A percentile compares a stretch with the other conserved stretches of the same genome.
Evolutionary conservation across 2,113 vertebrate genomes (phyloP).

Genomic region (Brienomyrus brachyistius): DNA sequence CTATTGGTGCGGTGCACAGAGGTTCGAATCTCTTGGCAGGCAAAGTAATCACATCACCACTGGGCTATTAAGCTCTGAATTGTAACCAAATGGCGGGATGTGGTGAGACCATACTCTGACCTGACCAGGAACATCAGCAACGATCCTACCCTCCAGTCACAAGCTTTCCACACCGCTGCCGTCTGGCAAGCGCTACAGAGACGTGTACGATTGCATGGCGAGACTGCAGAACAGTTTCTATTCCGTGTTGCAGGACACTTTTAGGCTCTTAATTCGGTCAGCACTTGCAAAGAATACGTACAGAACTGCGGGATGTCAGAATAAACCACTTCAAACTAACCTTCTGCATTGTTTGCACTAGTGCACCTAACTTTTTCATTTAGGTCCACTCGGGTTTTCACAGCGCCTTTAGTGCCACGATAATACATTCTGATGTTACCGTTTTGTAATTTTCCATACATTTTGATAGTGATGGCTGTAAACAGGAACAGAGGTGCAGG

Average conservation of each 20-base stretch:
- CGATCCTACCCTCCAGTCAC: neutral
- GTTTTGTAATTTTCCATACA: no score
- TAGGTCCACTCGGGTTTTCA: no score
- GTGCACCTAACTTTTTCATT: no score
- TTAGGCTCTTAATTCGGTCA: neutral
- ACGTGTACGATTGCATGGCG: no score
- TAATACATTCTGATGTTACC: no score
- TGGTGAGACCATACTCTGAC: neutral
- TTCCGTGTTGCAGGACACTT: neutral
- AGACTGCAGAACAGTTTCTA: no score
- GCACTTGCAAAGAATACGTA: neutral
- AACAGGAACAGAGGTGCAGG: no score
- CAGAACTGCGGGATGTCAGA: no score
- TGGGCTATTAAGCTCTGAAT: neutral
- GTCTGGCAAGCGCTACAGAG: neutral
- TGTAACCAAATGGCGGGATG: neutral
- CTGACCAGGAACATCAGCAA: neutral
- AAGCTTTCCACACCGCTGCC: neutral
- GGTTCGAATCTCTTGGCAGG: neutral
- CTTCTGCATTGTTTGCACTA: no score
- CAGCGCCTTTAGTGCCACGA: no score
- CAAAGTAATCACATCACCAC: neutral
- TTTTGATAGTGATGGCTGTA: no score
- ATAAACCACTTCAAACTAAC: no score
- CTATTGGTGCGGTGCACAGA: neutral